Evolutionary conservation across 2,797 vertebrate species (phyloP).

Genomic region (Propithecus deckenii): DNA sequence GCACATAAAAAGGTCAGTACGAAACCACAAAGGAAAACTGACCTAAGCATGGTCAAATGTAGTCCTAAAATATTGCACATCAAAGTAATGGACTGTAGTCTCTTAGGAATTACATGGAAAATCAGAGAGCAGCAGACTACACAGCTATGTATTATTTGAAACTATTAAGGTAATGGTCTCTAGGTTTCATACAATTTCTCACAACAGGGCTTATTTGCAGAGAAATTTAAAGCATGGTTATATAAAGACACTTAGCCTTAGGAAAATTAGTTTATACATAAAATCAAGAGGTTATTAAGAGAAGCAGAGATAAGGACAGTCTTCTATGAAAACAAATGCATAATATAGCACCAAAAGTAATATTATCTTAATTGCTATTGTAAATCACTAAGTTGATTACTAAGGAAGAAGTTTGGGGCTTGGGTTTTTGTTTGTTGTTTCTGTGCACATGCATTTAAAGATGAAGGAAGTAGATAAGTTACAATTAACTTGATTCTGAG

Average conservation of each 20-base stretch:
- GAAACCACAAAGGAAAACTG: background rate
- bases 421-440: background rate
- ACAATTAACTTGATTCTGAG: background rate
- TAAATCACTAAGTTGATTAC: background rate
- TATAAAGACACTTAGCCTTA: background rate
- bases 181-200: background rate
- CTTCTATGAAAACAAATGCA: background rate
- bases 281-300: conserved; percentile 28
- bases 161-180: background rate
- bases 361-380: background rate
- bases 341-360: background rate
- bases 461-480: background rate
- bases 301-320: background rate
- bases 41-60: background rate
- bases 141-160: background rate
- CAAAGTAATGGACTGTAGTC: background rate
- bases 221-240: background rate
- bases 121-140: background rate
- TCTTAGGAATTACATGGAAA: background rate
- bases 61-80: background rate
- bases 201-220: background rate
- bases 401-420: background rate
- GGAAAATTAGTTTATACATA: background rate
- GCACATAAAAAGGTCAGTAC: background rate
- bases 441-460: background rate